These are phyloP conservation scores for Perithous albicinctus DNA, from an alignment of 2,888 invertebrate species.

Conservation along the genomic window DNA sequence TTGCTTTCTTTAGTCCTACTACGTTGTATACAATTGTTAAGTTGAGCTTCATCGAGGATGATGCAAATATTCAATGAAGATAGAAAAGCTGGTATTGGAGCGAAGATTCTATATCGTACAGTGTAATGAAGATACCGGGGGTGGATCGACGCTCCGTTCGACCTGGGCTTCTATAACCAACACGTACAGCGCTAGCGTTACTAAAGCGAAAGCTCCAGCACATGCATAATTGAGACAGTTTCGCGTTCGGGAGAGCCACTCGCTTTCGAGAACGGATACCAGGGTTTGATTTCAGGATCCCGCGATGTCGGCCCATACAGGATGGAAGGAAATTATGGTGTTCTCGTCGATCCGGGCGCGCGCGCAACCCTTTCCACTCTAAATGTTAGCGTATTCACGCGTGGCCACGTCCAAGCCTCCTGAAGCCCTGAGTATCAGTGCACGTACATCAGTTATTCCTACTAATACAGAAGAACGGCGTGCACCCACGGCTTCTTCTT, in stretches of 20 bases:
- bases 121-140: slow-evolving; percentile 28
- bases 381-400: slow-evolving; percentile 36
- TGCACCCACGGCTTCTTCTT: slow-evolving; percentile 46
- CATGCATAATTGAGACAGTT: slow-evolving; percentile 54
- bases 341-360: slow-evolving; percentile 17
- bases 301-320: slow-evolving; percentile 14
- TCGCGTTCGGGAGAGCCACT: slow-evolving; percentile 21
- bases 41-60: not conserved
- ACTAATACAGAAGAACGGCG: slow-evolving; percentile 46
- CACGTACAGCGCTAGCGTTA: slow-evolving; percentile 15
- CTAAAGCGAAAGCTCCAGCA: slow-evolving; percentile 19
- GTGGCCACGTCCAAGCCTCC: slow-evolving; percentile 41
- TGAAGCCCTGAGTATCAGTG: slow-evolving; percentile 35
- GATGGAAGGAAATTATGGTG: slow-evolving; percentile 49
- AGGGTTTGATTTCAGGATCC: slow-evolving; percentile 57
- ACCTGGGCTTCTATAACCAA: slow-evolving; percentile 7
- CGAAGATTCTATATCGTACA: not conserved
- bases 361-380: slow-evolving; percentile 19
- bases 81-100: slow-evolving; percentile 3
- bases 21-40: not conserved
- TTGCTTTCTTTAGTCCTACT: not conserved
- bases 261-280: slow-evolving; percentile 25
- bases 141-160: not conserved
- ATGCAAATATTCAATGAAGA: slow-evolving; percentile 1
- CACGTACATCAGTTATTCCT: slow-evolving; percentile 5